Base-by-base conservation (phyloP, 2,797 vertebrate species). In the Hafferia zeledoni region DNA sequence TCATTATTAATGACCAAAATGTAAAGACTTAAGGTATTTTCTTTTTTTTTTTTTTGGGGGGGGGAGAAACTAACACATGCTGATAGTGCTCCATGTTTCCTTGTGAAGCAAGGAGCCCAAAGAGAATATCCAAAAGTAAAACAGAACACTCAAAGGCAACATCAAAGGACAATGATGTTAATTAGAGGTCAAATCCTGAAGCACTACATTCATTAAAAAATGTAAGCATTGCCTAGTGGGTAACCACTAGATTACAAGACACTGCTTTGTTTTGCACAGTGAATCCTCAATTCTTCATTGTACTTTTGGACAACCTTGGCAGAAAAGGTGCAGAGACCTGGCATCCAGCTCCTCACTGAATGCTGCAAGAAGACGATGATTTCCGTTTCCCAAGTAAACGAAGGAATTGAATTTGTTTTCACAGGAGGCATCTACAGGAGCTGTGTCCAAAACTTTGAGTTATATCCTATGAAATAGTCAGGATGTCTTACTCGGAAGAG, bases 161-260 rank as follows among this genome's bases (percentile, higher is more conserved):
- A 91, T 39, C 39, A 91, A 88, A 94, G 87, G 94, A 78, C 91
- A 93, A 13, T 16, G 33, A 70, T 82, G 89, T 95, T 96, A 97
- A 96, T 95, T 95, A 39, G 67, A 94, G 95, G 94, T 94, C 91
- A 94, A 76, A 83, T 88, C 89, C 70, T 93, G 74, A 87, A 95
- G 71, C 75, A 90, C 52, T 92, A 63, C 70, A 79, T 94, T 94
- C 2, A 90, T 94, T 94, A 11, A n/a, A 64, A 88, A 69, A 35
- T 19, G 11, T 46, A 76, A 74, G n/a, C 33, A 61, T 49, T 92
- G 56, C 31, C 60, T 93, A 60, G 19, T 67, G 56, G 18, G 10
- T 67, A 87, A 71, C 27, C 33, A 77, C 31, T 39, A 52, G 30
- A 67, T 87, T 74, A 56, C 31, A 72, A 65, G 46, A 6, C 17